These are phyloP conservation scores for Isotomurus palustris DNA, from an alignment of 2,888 invertebrate species.

Conservation along the genomic window DNA sequence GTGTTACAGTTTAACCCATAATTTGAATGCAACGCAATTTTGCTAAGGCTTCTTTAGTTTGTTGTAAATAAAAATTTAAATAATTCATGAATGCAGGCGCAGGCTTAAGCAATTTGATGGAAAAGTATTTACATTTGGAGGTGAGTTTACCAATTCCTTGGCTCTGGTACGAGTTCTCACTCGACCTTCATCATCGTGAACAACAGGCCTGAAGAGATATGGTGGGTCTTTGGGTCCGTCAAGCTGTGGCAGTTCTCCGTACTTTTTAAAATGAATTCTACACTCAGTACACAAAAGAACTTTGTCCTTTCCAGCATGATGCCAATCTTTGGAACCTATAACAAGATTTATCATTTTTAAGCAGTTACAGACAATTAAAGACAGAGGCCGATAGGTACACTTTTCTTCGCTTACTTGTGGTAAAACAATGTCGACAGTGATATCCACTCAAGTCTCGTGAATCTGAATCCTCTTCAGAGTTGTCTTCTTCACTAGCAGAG, in stretches of 20 bases:
- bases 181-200: slow-evolving; percentile 73
- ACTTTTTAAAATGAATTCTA: slow-evolving; percentile 68
- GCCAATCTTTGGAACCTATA: slow-evolving; percentile 66
- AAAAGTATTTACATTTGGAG: slow-evolving; percentile 40
- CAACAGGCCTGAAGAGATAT: slow-evolving; percentile 58
- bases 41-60: background rate
- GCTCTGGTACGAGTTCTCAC: slow-evolving; percentile 74
- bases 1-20: background rate
- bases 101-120: no score
- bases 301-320: slow-evolving; percentile 67
- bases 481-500: slow-evolving; percentile 64
- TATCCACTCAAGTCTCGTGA: slow-evolving; percentile 73
- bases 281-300: slow-evolving; percentile 70
- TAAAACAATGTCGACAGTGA: slow-evolving; percentile 69
- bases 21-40: background rate
- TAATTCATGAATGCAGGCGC: no score
- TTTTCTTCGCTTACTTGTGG: slow-evolving; percentile 60
- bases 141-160: slow-evolving; percentile 62
- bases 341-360: slow-evolving; percentile 14
- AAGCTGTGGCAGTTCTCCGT: slow-evolving; percentile 65
- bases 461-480: slow-evolving; percentile 92
- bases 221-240: slow-evolving; percentile 48
- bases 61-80: background rate
- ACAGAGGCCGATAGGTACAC: background rate
- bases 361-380: no score